Evolutionary conservation across 2,888 invertebrate genomes (phyloP).

Genomic region (Tetragonisca angustula): DNA sequence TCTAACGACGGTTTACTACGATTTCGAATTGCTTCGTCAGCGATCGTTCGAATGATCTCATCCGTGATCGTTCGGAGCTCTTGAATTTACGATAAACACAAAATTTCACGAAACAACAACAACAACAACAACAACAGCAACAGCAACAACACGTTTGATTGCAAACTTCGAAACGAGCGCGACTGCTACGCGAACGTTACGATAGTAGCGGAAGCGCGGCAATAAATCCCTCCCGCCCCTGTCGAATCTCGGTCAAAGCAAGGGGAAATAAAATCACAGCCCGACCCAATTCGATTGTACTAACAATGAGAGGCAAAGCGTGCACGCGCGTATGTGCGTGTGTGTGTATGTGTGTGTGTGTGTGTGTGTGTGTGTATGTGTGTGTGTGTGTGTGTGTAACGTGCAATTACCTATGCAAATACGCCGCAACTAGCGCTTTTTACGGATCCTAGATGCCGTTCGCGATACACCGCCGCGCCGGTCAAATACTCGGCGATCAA

Average conservation of each 20-base stretch:
- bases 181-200: not conserved
- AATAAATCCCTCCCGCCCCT: not conserved
- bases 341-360: constrained; percentile 49
- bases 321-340: constrained; percentile 25
- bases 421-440: constrained; percentile 57
- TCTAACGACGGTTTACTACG: too few species aligned
- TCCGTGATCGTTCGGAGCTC: not conserved
- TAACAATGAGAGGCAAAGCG: constrained; percentile 66
- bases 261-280: constrained; percentile 73
- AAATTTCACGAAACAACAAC: not conserved
- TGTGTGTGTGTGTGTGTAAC: constrained; percentile 48
- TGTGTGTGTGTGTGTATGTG: constrained; percentile 52
- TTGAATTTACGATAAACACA: not conserved
- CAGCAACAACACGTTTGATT: not conserved
- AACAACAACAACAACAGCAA: too few species aligned
- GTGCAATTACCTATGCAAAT: constrained; percentile 79
- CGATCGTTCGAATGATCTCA: too few species aligned
- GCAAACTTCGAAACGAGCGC: not conserved
- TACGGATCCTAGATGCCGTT: constrained; percentile 50
- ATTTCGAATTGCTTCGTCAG: not conserved
- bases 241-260: constrained; percentile 66
- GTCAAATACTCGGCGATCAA: constrained; percentile 45
- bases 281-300: constrained; percentile 72
- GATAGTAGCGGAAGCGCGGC: not conserved
- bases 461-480: constrained; percentile 32